A percentile compares a stretch with the other conserved stretches of the same genome.
Evolutionary conservation across 1,140 invertebrate genomes (phyloP).

Genomic region (Drosophila eugracilis): DNA sequence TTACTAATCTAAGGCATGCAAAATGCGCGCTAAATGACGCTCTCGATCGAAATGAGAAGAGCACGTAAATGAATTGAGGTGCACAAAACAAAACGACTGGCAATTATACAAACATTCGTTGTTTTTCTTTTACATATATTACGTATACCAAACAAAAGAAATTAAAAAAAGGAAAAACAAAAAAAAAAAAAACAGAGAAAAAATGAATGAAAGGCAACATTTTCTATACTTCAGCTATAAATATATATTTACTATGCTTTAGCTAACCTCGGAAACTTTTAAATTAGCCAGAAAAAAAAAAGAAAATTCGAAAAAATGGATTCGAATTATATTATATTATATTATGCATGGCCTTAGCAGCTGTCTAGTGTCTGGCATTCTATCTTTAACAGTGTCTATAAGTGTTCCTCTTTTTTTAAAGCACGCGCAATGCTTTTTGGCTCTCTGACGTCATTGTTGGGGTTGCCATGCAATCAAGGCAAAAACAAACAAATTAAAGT

Average conservation of each 20-base stretch:
- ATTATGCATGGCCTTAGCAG: slow-evolving; percentile 42
- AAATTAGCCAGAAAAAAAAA: slow-evolving; percentile 15
- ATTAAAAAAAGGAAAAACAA: slow-evolving; percentile 19
- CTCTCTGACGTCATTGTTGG: slow-evolving; percentile 43
- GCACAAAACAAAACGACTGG: slow-evolving; percentile 38
- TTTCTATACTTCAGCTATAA: slow-evolving; percentile 6
- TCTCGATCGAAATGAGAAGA: slow-evolving; percentile 48
- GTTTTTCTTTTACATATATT: not conserved
- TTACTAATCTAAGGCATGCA: slow-evolving; percentile 64
- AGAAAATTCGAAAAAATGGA: slow-evolving; percentile 15
- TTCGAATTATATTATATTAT: slow-evolving; percentile 18
- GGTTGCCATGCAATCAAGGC: slow-evolving; percentile 49
- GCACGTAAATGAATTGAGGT: slow-evolving; percentile 73
- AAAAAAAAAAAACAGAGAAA: slow-evolving; percentile 28
- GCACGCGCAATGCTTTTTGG: slow-evolving; percentile 32
- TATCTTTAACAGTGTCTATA: slow-evolving; percentile 50
- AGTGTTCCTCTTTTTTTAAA: slow-evolving; percentile 17
- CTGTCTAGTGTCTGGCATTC: slow-evolving; percentile 56
- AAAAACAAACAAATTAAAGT: slow-evolving; percentile 14
- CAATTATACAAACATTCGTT: slow-evolving; percentile 36
- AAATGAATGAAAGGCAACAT: slow-evolving; percentile 49
- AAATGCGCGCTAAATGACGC: slow-evolving; percentile 49
- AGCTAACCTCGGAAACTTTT: slow-evolving; percentile 44
- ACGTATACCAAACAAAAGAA: slow-evolving; percentile 29
- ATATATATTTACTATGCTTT: slow-evolving; percentile 41